Evolutionary conservation across 2,113 vertebrate genomes (phyloP), one percentile per base, ranked within the genome.

Genomic region (Rhea pennata): DNA sequence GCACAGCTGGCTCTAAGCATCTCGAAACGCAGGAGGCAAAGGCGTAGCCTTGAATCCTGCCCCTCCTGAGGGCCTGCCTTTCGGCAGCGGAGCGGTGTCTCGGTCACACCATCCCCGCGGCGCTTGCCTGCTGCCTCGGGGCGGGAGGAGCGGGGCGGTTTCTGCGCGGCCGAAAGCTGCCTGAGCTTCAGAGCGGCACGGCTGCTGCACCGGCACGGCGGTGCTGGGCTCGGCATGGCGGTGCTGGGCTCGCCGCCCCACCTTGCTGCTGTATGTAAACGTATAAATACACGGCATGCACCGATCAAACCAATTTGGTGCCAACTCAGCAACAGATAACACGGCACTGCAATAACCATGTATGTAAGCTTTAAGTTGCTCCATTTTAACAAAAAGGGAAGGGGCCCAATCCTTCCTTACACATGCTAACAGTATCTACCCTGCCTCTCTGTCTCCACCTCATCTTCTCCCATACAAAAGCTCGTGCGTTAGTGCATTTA

Each of bases 71-170:
- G 67, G 59, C 39, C 42, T 33, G 82, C 15, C 62, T 39, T 61
- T 24, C 76, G 44, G 42, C 56, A 72, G 1, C 6, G 17, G 59
- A 26, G 74, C 2, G n/a, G 24, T 31, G 16, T 54, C 51, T n/a
- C 2, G 3, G 74, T 7, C 0, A 17, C 29, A 44, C 44, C 46
- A 58, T 51, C 16, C 0, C 46, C 17, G 46, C 19, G 46, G 17
- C 9, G 46, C 46, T 48, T 48, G 46, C 46, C 19, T 6, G 46
- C 46, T 48, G 46, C 46, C 46, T 48, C 17, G 17, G 9, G 66
- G 54, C 15, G 77, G 19, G 19, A 65, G 50, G 23, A 0, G 0
- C 0, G 58, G 64, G n/a, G n/a, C n/a, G n/a, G n/a, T n/a, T n/a
- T n/a, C n/a, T n/a, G n/a, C n/a, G 46, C 31, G 62, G 11, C 50